Percentiles rank a stretch among this genome's conserved stretches.
Evolutionary conservation across 2,888 invertebrate species (phyloP).

Genomic region (Tenthredo notha): DNA sequence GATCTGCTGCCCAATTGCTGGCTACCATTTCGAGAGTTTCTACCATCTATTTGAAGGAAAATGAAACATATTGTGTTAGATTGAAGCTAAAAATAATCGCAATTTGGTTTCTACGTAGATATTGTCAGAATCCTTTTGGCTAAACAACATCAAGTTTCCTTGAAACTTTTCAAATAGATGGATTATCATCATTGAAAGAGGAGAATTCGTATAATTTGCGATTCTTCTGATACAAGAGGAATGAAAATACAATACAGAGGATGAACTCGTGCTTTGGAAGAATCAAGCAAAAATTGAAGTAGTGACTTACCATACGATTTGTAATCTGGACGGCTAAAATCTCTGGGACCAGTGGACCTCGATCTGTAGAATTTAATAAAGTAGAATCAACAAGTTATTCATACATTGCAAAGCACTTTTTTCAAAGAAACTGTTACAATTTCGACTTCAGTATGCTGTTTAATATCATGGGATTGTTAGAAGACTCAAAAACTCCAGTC

Average conservation of each 20-base stretch:
- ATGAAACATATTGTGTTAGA: constrained; percentile 60
- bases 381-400: constrained; percentile 36
- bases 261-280: not conserved
- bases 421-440: not conserved
- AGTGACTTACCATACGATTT: constrained; percentile 73
- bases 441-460: constrained; percentile 57
- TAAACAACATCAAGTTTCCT: constrained; percentile 66
- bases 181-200: constrained; percentile 66
- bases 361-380: constrained; percentile 66
- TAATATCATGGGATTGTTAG: constrained; percentile 64
- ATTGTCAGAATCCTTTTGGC: constrained; percentile 71
- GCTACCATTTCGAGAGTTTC: constrained; percentile 82
- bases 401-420: not conserved
- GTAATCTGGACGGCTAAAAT: constrained; percentile 70
- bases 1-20: constrained; percentile 78
- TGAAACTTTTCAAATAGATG: constrained; percentile 67
- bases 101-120: constrained; percentile 19
- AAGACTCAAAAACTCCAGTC: constrained; percentile 75
- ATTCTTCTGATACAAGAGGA: not conserved
- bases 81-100: constrained; percentile 39
- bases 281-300: not conserved
- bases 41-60: constrained; percentile 73
- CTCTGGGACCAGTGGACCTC: constrained; percentile 73
- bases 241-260: not conserved
- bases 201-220: not conserved